Conservation (phyloP, 2,113 vertebrate species). For the pig (Sus scrofa) region DNA sequence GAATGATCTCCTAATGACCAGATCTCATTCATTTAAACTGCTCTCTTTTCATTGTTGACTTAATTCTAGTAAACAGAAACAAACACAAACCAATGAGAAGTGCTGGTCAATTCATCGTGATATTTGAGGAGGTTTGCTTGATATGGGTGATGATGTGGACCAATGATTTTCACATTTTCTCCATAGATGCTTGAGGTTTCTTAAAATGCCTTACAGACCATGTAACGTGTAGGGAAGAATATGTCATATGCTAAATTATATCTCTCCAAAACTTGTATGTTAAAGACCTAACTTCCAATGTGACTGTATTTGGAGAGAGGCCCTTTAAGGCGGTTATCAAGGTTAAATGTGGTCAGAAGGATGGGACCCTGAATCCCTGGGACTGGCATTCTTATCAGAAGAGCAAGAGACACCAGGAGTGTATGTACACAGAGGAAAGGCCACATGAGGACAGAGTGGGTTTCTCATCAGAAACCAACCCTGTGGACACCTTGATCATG, state of each 20-base stretch:
- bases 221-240: background rate
- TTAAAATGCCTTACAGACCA: background rate
- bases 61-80: background rate
- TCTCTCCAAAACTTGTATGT: background rate
- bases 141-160: background rate
- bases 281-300: background rate
- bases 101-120: background rate
- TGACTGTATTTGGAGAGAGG: background rate
- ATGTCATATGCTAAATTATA: background rate
- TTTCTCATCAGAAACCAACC: background rate
- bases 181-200: background rate
- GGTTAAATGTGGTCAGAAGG: background rate
- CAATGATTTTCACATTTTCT: background rate
- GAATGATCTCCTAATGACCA: background rate
- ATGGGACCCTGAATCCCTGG: background rate
- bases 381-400: background rate
- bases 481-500: background rate
- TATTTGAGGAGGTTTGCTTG: background rate
- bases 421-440: background rate
- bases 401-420: background rate
- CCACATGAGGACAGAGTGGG: background rate
- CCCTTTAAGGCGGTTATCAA: background rate
- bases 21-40: background rate
- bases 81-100: background rate
- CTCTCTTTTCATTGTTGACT: background rate